Percentiles rank a stretch among this genome's conserved stretches.
Evolutionary conservation across 2,888 invertebrate genomes (phyloP).

Genomic region (Peribatodes rhomboidaria): DNA sequence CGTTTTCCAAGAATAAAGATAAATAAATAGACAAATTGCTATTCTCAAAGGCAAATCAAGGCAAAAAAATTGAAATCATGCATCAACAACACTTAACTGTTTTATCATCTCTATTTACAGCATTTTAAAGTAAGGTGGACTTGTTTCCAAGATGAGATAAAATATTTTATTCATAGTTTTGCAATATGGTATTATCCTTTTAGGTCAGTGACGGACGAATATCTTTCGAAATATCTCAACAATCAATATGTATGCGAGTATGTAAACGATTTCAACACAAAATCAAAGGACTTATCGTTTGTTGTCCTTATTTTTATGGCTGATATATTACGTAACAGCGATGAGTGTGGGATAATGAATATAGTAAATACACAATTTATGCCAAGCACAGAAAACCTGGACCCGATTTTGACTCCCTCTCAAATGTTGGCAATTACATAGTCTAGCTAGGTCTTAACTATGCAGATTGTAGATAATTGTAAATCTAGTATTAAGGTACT

Average conservation of each 20-base stretch:
- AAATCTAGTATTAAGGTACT: not conserved
- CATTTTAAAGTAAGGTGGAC: conserved; percentile 19
- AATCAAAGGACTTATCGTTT: not conserved
- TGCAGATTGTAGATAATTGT: not conserved
- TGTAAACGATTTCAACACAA: conserved; percentile 5
- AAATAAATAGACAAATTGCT: not conserved
- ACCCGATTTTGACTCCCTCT: too few relatives aligned
- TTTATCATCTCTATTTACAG: conserved; percentile 1
- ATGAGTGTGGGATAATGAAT: too few relatives aligned
- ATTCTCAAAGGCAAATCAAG: conserved; percentile 8
- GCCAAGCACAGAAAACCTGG: not conserved
- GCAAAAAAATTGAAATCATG: conserved; percentile 11
- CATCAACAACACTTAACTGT: not conserved
- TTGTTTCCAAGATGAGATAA: conserved; percentile 29
- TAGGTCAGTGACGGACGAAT: conserved; percentile 45
- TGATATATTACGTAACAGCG: too few relatives aligned
- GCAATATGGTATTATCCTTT: conserved; percentile 35
- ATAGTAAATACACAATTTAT: too few relatives aligned
- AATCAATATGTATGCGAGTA: conserved; percentile 26
- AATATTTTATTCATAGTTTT: conserved; percentile 38
- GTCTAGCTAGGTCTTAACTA: not conserved
- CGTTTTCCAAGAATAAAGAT: conserved; percentile 6
- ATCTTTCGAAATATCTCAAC: conserved; percentile 33
- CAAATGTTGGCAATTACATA: not conserved
- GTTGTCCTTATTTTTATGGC: not conserved